Evolutionary conservation across 2,113 vertebrate species (phyloP).

Genomic region (Oxygymnocypris stewartii): DNA sequence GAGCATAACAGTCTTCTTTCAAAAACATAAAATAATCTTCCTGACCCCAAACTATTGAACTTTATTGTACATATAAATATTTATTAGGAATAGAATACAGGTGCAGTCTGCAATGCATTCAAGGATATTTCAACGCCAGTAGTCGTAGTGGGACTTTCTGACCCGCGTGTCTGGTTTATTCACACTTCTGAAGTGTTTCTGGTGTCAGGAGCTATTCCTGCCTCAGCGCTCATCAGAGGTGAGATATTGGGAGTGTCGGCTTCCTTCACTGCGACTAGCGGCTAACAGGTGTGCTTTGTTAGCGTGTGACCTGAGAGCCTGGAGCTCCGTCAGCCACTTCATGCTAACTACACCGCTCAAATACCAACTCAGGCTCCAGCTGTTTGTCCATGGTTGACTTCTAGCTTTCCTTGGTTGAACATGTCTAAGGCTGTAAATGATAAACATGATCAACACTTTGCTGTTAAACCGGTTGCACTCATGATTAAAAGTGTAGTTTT

Average conservation of each 20-base stretch:
- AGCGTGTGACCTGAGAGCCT: slow-evolving; percentile 20
- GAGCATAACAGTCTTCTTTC: not conserved
- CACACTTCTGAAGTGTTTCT: not conserved
- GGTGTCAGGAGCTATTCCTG: not conserved
- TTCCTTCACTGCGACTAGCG: not conserved
- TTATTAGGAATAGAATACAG: not conserved
- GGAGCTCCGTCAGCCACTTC: not conserved
- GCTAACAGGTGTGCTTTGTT: slow-evolving; percentile 25
- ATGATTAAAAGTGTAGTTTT: too few relatives aligned
- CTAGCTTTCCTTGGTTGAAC: not conserved
- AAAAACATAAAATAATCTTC: not conserved
- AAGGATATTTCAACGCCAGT: not conserved
- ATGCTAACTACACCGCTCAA: not conserved
- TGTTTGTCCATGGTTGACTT: not conserved
- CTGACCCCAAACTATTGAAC: not conserved
- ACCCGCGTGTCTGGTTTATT: not conserved
- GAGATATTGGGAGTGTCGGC: slow-evolving; percentile 33
- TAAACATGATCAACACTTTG: not conserved
- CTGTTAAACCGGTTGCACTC: too few relatives aligned
- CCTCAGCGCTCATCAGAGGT: slow-evolving; percentile 1
- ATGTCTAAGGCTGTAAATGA: not conserved
- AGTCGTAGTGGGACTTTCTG: not conserved
- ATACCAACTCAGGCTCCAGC: not conserved
- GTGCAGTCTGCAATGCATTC: not conserved
- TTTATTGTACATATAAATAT: not conserved